Evolutionary conservation across 2,113 vertebrate genomes (phyloP).

Genomic region (Dicaeum eximium): DNA sequence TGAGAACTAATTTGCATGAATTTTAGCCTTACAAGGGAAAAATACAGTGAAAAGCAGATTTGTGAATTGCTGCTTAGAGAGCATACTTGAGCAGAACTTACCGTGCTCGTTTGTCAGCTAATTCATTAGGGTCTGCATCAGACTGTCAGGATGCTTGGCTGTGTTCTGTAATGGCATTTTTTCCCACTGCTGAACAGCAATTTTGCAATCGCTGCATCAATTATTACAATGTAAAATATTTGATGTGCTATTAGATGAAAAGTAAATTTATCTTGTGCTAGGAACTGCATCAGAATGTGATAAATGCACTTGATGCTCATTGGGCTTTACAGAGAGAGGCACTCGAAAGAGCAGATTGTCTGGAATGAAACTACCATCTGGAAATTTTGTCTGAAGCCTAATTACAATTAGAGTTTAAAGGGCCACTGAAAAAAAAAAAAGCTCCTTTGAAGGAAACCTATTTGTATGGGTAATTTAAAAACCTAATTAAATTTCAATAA

Average conservation of each 20-base stretch:
- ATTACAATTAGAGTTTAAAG: slow-evolving; percentile 16
- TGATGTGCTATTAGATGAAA: slow-evolving; percentile 30
- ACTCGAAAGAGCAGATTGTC: slow-evolving; percentile 19
- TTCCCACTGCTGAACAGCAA: background rate
- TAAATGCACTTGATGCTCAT: slow-evolving; percentile 33
- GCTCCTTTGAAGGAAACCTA: background rate
- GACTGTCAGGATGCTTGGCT: background rate
- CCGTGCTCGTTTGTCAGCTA: slow-evolving; percentile 21
- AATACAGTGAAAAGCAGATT: background rate
- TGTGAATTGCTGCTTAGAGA: background rate
- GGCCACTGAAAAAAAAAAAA: background rate
- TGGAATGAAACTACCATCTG: slow-evolving; percentile 34
- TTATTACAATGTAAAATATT: slow-evolving; percentile 29
- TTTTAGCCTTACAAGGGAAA: background rate
- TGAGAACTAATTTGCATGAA: background rate
- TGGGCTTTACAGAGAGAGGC: slow-evolving; percentile 8
- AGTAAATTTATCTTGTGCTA: background rate
- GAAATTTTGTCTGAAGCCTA: slow-evolving; percentile 41
- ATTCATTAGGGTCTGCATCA: slow-evolving; percentile 12
- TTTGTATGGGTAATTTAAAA: background rate
- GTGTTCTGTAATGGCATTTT: slow-evolving; percentile 40
- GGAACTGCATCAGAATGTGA: slow-evolving; percentile 10
- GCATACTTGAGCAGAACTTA: slow-evolving; percentile 18
- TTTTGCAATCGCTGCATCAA: background rate
- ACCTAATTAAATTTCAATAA: background rate